Base-by-base conservation (phyloP, 2,113 vertebrate species). In the Murina feae region DNA sequence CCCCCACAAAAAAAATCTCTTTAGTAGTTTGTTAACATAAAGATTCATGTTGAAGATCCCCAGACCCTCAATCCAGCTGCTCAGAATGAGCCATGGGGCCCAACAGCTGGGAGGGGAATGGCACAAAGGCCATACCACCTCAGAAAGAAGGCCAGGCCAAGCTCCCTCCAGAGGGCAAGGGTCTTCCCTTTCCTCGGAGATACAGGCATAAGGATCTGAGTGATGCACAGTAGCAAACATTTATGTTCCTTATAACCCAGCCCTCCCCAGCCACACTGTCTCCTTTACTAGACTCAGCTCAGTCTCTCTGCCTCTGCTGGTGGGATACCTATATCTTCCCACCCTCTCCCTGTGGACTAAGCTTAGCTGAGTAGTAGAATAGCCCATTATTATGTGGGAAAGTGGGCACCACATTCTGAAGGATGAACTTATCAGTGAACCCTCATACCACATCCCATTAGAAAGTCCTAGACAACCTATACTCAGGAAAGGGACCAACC, bases 341-440 rank as follows among this genome's bases (percentile, higher is more conserved):
- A 8, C 32, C 28, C 37, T 23, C 30, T 71, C n/a, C 69, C 58
- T 14, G 30, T 76, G 35, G 68, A 44, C 21, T 9, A 2, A 60
- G n/a, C 32, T 93, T 72, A 72, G 20, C 32, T 44, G 84, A 37
- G 25, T 63, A 44, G 12, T 37, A 87, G 55, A 72, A 28, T 30
- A 4, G 2, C 5, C 39, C 4, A 1, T 4, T 25, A 14, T 10
- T 12, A 6, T 2, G 2, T 72, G 53, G 4, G 4, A 65, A 78
- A 93, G 66, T 17, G 20, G 55, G 28, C 25, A 79, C 35, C 87
- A 63, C 1, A 2, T 32, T 83, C 35, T 16, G 32, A 69, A 91
- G 39, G 9, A 71, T 53, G 25, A 78, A 35, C 53, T 90, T 80
- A 17, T 25, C 17, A 58, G 75, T 42, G 75, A 63, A 60, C 20